Base-by-base conservation (phyloP, 2,797 vertebrate genomes). In the Gymnothorax reevesii region DNA sequence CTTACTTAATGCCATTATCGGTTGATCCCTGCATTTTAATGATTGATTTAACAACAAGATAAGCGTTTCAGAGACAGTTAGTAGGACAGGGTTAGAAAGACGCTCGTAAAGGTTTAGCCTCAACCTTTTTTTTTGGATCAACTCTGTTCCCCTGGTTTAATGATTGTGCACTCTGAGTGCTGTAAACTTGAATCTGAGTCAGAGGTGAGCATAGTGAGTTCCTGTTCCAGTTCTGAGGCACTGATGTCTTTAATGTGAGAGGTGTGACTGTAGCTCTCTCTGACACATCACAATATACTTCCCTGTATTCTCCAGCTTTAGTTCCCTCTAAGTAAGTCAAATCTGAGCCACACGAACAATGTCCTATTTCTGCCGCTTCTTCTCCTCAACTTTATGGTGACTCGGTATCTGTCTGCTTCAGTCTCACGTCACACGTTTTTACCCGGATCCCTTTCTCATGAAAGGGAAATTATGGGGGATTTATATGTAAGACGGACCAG, bases 1-100 rank as follows among this genome's bases (percentile, higher is more conserved):
- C 13, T 15, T 83, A 57, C 20, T 83, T 55, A 59, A 60, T 83
- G 25, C 82, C 82, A 42, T 42, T 42, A 42, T 25, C n/a, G 33
- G 60, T 83, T 83, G 82, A 83, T 83, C 25, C 52, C 55, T 27
- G 57, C 33, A 83, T 52, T 57, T 83, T 83, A 52, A 75, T 55
- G 25, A 82, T 82, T 75, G 6, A 77, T 77, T 77, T 54, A 79
- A 20, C 54, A 7, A 20, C 55, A 54, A 54, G 33, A 55, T 54
- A 80, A 54, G 15, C 55, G 77, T 52, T 42, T 79, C 52, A 22
- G 12, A 42, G 25, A 77, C 33, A 54, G 17, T 20, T 3, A 0
- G 27, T 52, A 17, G 7, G 75, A 79, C 13, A 22, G 49, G 8
- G 10, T 52, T 42, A 2, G 12, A 20, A 15, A 22, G 75, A 17